Evolutionary conservation across 2,888 invertebrate genomes (phyloP).

Genomic region (Pherbina coryleti): DNA sequence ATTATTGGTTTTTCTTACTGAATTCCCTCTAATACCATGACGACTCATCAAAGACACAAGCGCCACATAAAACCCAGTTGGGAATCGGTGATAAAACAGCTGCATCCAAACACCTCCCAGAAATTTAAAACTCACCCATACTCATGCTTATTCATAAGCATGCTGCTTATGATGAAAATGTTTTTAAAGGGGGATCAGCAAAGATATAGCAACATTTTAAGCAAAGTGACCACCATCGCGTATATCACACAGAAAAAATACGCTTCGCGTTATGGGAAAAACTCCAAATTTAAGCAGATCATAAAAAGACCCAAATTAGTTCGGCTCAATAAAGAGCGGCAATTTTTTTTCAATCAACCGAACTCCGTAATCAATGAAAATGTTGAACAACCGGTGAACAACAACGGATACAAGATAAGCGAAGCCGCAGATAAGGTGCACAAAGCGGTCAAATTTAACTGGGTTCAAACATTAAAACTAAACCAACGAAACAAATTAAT

Average conservation of each 20-base stretch:
- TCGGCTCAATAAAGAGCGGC: constrained; percentile 10
- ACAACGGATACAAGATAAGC: not conserved
- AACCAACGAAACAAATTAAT: not conserved
- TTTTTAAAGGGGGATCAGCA: not conserved
- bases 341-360: constrained; percentile 17
- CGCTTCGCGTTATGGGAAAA: not conserved
- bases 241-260: not conserved
- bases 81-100: constrained; percentile 19
- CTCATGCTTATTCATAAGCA: constrained; percentile 2
- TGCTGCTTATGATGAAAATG: not conserved
- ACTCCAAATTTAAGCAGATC: not conserved
- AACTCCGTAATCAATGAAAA: constrained; percentile 24
- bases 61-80: constrained; percentile 15
- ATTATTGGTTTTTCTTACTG: too few relatives aligned
- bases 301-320: constrained; percentile 5
- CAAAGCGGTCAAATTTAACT: constrained; percentile 4
- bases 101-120: constrained; percentile 6
- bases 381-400: not conserved
- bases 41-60: constrained; percentile 14
- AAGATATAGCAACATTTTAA: not conserved
- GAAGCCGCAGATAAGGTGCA: not conserved
- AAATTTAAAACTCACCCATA: not conserved
- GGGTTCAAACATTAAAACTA: not conserved
- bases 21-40: too few relatives aligned
- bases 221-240: constrained; percentile 22